Percentiles rank a stretch among this genome's conserved stretches.
These are phyloP conservation scores for Halcyon malimbica DNA, from an alignment of 2,113 vertebrate genomes.

Conservation along the genomic window DNA sequence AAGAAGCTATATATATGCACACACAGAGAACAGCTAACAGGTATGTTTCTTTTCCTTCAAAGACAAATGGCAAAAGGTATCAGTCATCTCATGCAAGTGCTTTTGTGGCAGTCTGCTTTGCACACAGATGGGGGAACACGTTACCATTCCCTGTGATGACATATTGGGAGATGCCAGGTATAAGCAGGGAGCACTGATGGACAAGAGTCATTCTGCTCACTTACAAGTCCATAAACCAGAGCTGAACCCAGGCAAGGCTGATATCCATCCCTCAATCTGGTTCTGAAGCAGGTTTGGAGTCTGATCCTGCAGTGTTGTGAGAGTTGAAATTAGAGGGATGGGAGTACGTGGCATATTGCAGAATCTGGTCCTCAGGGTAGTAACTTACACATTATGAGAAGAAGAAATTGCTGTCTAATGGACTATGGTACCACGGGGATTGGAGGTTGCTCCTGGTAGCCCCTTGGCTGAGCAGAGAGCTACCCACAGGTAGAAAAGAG, in stretches of 20 bases:
- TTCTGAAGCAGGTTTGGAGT: not conserved
- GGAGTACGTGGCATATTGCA: not conserved
- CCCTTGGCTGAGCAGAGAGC: not conserved
- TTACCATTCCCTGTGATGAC: not conserved
- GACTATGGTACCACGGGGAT: fast-evolving
- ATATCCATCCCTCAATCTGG: not conserved
- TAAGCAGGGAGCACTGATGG: not conserved
- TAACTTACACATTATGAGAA: not conserved
- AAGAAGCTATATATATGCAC: not conserved
- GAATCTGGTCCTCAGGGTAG: not conserved
- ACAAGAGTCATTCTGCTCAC: not conserved
- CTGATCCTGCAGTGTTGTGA: not conserved
- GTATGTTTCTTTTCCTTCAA: not conserved
- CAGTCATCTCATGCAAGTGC: not conserved
- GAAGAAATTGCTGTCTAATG: not conserved
- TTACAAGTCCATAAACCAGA: not conserved
- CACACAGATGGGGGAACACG: not conserved
- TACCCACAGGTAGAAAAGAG: not conserved
- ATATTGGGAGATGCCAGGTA: not conserved
- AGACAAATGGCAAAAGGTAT: not conserved
- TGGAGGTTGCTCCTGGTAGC: not conserved
- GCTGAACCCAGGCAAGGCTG: not conserved
- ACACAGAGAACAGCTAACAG: not conserved
- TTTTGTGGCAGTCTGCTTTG: not conserved
- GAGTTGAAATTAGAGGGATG: not conserved